Evolutionary conservation across 2,888 invertebrate genomes (phyloP), one percentile per base, ranked within the genome.

Genomic region (Alcis repandata): DNA sequence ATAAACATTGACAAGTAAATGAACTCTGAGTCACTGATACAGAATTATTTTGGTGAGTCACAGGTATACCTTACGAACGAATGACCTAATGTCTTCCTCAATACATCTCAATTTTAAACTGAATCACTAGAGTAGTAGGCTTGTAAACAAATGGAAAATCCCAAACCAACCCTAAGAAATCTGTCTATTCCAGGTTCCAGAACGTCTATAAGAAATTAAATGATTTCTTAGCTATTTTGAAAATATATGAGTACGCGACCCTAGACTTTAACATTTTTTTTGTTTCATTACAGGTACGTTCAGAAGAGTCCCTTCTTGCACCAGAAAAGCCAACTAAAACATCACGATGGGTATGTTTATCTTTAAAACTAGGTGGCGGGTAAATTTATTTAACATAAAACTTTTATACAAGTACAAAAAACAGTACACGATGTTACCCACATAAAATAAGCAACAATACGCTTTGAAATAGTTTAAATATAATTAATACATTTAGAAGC

Each of bases 261-360:
- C n/a, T n/a, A n/a, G n/a, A n/a, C n/a, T n/a, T n/a, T 43, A 20
- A 46, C n/a, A 46, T 20, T n/a, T 9, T 13, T 22, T 59, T 10
- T 27, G 3, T 59, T 46, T 36, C 43, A 10, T 66, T 60, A 27
- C 85, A 93, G 93, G 93, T 93, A 92, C 93, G 92, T 92, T 93
- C 93, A 71, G 92, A 93, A 76, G 93, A 93, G 78, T 92, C 91
- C 69, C 90, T 92, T 79, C 88, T 88, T 76, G 80, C 87, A 13
- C 87, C 89, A 74, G 91, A 90, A 82, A 90, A 89, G 66, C 59
- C 87, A 15, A 73, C 87, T 67, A 92, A 91, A 79, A 83, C 74
- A 77, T 77, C 90, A 79, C 86, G 92, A 90, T 92, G 92, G 93
- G 93, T 93, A 92, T 79, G 92, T 92, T 75, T 52, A 58, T 68